A percentile compares a stretch with the other conserved stretches of the same genome.
Evolutionary conservation across 2,113 vertebrate genomes (phyloP).

Genomic region (Delphinapterus leucas): DNA sequence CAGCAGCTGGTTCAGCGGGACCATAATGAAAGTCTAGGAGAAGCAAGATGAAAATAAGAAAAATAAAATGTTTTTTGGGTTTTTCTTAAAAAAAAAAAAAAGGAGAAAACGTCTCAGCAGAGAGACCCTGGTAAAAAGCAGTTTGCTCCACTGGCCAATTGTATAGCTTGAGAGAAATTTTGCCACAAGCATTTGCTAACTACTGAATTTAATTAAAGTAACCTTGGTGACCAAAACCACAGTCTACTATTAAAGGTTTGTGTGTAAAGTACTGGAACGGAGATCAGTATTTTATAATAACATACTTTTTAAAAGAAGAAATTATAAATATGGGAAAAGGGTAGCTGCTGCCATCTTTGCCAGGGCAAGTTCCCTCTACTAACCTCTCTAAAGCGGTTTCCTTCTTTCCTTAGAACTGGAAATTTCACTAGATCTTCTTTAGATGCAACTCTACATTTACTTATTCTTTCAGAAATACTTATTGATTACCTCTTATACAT

Average conservation of each 20-base stretch:
- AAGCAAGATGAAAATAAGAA: neutral
- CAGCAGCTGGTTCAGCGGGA: neutral
- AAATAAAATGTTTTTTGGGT: neutral
- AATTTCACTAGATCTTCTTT: neutral
- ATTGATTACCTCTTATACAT: neutral
- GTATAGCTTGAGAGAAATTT: neutral
- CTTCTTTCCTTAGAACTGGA: neutral
- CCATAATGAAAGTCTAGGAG: neutral
- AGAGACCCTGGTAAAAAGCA: neutral
- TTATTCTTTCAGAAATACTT: neutral
- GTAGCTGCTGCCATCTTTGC: neutral
- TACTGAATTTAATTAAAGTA: constrained; percentile 37
- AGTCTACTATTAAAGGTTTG: neutral
- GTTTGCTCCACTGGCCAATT: neutral
- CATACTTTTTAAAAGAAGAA: neutral
- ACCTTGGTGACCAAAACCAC: neutral
- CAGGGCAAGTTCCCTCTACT: neutral
- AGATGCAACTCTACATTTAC: neutral
- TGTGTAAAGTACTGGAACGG: neutral
- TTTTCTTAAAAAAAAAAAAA: neutral
- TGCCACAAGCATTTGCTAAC: neutral
- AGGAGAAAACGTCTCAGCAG: neutral
- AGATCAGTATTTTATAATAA: neutral
- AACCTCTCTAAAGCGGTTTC: neutral
- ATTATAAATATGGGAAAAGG: neutral